Evolutionary conservation across 1,140 invertebrate genomes (phyloP), one percentile per base, ranked within the genome.

Genomic region (Lithobius niger): DNA sequence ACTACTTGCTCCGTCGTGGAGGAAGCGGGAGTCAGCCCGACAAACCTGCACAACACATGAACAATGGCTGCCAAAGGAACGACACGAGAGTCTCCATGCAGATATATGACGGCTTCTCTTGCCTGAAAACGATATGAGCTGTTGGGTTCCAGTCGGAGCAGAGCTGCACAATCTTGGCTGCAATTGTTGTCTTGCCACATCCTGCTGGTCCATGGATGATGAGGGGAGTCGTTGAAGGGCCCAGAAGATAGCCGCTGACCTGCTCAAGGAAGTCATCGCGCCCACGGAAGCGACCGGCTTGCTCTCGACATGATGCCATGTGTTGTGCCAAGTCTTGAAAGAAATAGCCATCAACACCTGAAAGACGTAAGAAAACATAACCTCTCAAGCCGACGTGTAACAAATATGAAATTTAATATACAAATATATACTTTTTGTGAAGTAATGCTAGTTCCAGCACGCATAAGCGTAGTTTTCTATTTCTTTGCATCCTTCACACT

Each of bases 171-270:
- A 82, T 77, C 60, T 83, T 77, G 1, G 84, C 82, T 4, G 86
- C 71, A 3, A 89, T 69, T 3, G 83, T 82, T 1, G 82, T 85
- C 69, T 89, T 89, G 0, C 88, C 88, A 68, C 82, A 83, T 19
- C 87, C 88, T 13, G 78, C 74, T 27, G 79, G 77, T 0, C 87
- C 88, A 57, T 83, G 78, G n/a, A 91, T 66, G 15, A 88, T 76
- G 50, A 89, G 68, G 0, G 84, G 84, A 31, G 62, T 54, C 4
- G 57, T 60, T n/a, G 69, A 75, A 31, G 76, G 75, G 36, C 80
- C 77, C 1, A 72, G 74, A 4, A 86, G 70, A 62, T 88, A 87
- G n/a, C 65, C 62, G 54, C 70, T 69, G 24, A 74, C 65, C 26
- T 61, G 49, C 2, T 63, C 60, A 6, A 74, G 58, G 6, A 66